Conservation (phyloP, 2,888 invertebrate genomes). For the Microchrysa polita region DNA sequence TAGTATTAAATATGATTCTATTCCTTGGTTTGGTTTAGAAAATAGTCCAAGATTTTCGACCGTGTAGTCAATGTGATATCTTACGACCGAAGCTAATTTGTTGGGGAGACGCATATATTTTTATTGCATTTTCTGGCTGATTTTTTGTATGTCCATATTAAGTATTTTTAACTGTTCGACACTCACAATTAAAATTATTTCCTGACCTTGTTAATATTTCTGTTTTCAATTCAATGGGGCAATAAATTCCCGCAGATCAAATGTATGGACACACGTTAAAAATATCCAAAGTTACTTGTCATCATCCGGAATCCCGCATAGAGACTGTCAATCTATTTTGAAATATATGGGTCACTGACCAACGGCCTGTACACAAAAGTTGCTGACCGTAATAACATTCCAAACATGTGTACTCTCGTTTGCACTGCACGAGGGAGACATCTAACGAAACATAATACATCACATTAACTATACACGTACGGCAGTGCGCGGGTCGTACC, state of each 20-base stretch:
- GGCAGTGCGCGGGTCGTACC: constrained; percentile 2
- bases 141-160: too few species aligned
- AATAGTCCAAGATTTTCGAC: too few species aligned
- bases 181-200: too few species aligned
- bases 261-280: constrained; percentile 8
- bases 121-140: too few species aligned
- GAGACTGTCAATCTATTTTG: constrained; percentile 38
- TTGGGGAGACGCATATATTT: too few species aligned
- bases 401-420: constrained; percentile 14
- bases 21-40: too few species aligned
- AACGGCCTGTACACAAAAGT: constrained; percentile 4
- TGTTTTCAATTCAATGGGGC: too few species aligned
- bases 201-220: constrained; percentile 13
- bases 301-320: constrained; percentile 27
- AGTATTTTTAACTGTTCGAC: too few species aligned
- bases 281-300: constrained; percentile 27
- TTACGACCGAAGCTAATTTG: too few species aligned
- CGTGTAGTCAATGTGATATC: too few species aligned
- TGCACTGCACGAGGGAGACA: constrained; percentile 2
- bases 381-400: constrained; percentile 23
- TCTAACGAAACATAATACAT: constrained; percentile 39
- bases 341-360: constrained; percentile 43
- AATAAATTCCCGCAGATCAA: constrained; percentile 13
- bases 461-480: constrained; percentile 11
- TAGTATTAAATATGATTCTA: too few species aligned